Base-by-base conservation (phyloP, 2,113 vertebrate genomes). In the Cheirogaleus medius region DNA sequence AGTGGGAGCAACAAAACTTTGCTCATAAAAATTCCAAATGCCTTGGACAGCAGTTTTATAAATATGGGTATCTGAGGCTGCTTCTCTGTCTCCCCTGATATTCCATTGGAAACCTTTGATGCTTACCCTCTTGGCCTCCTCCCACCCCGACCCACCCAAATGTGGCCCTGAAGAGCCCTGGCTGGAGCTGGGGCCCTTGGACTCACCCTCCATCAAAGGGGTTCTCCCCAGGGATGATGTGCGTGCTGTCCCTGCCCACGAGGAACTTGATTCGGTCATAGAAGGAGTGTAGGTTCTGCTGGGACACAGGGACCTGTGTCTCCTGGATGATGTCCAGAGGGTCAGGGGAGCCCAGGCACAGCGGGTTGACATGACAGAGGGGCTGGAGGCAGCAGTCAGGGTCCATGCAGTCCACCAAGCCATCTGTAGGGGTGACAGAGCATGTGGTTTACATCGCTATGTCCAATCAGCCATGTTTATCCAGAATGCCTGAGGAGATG, bases 361-460 rank as follows among this genome's bases (percentile, higher is more conserved):
- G 99, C 0, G 99, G 95, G 6, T 98, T 99, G 97, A 98, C 63
- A n/a, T 99, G 99, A 98, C 99, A 99, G 63, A 99, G 98, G 0
- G 99, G 98, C 98, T 99, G 99, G 73, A 99, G 98, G 98, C 99
- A 99, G 99, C 99, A 99, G 98, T 99, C 99, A 5, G 99, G 99
- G 98, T 99, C 99, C 99, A 99, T 99, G 98, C 99, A 99, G 98
- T 99, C 99, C 95, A 99, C 98, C 97, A 99, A 98, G 82, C 99
- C 99, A 97, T 99, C 99, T 99, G 98, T 87, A 96, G 95, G 97
- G 97, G 71, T 5, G 60, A 81, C 88, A 98, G 96, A 87, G 77
- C 56, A 80, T 10, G 5, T 29, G 1, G 12, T 80, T 96, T 66
- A 85, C 2, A 34, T 3, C 0, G 25, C 20, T 49, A 11, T 6